Evolutionary conservation across 2,113 vertebrate genomes (phyloP), one percentile per base, ranked within the genome.

Genomic region (Erpornis zantholeuca): DNA sequence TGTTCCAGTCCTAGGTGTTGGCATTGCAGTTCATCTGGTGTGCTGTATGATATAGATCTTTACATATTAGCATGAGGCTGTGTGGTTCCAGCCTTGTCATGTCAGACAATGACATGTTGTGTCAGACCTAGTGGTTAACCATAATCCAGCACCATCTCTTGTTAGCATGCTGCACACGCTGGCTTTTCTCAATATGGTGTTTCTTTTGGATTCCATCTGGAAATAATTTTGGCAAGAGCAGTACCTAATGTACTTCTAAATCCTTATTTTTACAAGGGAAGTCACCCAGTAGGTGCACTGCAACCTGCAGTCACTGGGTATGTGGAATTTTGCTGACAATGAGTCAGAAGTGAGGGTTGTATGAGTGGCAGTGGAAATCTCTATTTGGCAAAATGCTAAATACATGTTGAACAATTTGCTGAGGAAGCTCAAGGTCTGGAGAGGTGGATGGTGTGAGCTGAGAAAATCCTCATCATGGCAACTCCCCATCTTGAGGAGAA

Each of bases 161-260:
- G 0, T 70, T 31, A 65, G 11, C 3, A 2, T 38, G 11, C 21
- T 82, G 5, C 2, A 2, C 6, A 10, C 35, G 10, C 40, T 18
- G 2, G 6, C 13, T 60, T 40, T 38, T 4, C 44, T 52, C 9
- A 5, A 8, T 60, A 10, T 52, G 29, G 3, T 82, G 7, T 69
- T 79, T 65, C 27, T 61, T 70, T 31, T 47, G 12, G 66, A 53
- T 66, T 86, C 16, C 19, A 29, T 44, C 8, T 63, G 31, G 28
- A 82, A 57, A 49, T 33, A 44, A 61, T 63, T 61, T 79, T 70
- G 12, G 8, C 21, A 66, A 63, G 7, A 82, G 45, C 15, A 78
- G 20, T 6, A 7, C 11, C 10, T 66, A 12, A 22, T 22, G 22
- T 61, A 82, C 31, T 40, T 86, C 61, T 19, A 63, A 80, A 59